Percentiles rank a stretch among this genome's conserved stretches.
These are phyloP conservation scores for Laupala kohalensis DNA, from an alignment of 1,140 invertebrate species.

Conservation along the genomic window DNA sequence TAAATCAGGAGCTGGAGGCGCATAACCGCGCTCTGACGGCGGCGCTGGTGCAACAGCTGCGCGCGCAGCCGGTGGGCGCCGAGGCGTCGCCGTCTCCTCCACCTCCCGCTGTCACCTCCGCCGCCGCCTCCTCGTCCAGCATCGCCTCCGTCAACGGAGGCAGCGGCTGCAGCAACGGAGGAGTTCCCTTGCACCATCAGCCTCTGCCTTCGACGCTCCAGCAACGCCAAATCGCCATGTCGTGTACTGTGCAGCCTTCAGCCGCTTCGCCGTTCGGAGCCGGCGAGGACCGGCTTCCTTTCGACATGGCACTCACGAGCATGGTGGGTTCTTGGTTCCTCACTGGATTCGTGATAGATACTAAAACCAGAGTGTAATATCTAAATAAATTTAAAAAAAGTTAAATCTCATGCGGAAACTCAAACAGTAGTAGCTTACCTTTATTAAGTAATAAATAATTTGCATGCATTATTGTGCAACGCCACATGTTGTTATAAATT, in stretches of 20 bases:
- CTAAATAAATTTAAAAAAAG: too few species aligned
- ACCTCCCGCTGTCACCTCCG: not conserved
- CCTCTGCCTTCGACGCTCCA: too few species aligned
- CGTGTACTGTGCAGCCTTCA: too few species aligned
- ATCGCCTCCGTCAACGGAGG: not conserved
- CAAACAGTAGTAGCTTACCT: too few species aligned
- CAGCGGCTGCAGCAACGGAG: not conserved
- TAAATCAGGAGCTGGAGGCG: constrained; percentile 46
- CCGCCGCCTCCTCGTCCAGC: not conserved
- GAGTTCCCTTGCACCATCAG: not conserved
- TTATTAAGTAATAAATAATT: too few species aligned
- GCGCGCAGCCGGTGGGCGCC: not conserved
- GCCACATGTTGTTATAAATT: too few species aligned
- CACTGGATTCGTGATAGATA: too few species aligned
- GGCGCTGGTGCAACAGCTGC: constrained; percentile 46
- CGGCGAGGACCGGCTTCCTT: not conserved
- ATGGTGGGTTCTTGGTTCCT: too few species aligned
- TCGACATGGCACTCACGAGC: constrained; percentile 29
- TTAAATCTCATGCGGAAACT: too few species aligned
- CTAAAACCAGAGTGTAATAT: too few species aligned
- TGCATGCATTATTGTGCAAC: too few species aligned
- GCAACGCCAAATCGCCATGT: too few species aligned
- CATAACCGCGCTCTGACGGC: constrained; percentile 51
- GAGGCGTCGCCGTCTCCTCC: not conserved
- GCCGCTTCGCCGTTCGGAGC: not conserved